These are phyloP conservation scores for Watsonalla binaria DNA, from an alignment of 2,888 invertebrate species.

Conservation along the genomic window DNA sequence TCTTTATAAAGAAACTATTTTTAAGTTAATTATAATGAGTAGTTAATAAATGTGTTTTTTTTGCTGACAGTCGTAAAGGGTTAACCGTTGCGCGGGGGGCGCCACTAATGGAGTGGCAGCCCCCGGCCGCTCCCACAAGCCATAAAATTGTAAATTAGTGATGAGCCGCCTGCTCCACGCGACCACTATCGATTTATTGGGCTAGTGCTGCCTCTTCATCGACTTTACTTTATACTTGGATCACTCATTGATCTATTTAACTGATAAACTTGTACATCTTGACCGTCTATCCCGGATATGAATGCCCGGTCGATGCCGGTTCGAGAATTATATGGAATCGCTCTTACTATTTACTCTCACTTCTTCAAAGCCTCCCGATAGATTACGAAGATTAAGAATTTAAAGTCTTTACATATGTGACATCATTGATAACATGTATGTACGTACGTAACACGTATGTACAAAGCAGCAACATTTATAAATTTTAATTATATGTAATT, in stretches of 20 bases:
- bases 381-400: no score
- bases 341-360: no score
- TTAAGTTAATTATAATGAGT: no score
- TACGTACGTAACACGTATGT: not conserved
- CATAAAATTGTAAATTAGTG: constrained; percentile 79
- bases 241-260: not conserved
- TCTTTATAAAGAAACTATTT: no score
- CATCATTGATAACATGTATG: not conserved
- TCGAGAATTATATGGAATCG: no score
- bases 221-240: constrained; percentile 12
- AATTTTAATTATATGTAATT: no score
- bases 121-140: constrained; percentile 62
- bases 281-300: no score
- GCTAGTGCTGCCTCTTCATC: constrained; percentile 37
- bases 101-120: constrained; percentile 64
- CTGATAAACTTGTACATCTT: no score
- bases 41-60: constrained; percentile 19
- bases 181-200: constrained; percentile 75
- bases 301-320: no score
- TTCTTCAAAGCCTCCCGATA: no score
- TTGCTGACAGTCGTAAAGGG: constrained; percentile 53
- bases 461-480: no score
- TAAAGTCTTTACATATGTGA: no score
- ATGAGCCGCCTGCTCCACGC: constrained; percentile 65
- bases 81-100: constrained; percentile 54